Evolutionary conservation across 1,140 invertebrate species (phyloP).

Genomic region (Patella vulgata): DNA sequence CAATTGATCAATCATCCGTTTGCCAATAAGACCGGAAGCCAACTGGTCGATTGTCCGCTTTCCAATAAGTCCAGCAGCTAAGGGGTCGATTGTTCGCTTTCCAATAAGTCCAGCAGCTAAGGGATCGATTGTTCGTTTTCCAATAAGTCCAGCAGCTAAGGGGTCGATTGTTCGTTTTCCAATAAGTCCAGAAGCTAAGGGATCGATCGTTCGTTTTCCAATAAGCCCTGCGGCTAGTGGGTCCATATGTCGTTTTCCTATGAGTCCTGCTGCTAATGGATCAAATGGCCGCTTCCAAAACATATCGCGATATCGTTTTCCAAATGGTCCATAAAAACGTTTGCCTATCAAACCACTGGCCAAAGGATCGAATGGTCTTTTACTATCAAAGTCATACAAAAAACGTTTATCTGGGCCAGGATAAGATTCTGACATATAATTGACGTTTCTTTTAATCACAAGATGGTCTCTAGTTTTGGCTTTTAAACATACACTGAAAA

Average conservation of each 20-base stretch:
- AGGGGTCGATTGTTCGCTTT: constrained; percentile 26
- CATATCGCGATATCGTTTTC: constrained; percentile 18
- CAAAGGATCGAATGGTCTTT: constrained; percentile 29
- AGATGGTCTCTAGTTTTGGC: too few species aligned
- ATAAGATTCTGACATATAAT: too few species aligned
- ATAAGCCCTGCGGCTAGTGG: constrained; percentile 39
- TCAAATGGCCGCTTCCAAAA: constrained; percentile 29
- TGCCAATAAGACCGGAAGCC: constrained; percentile 41
- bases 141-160: constrained; percentile 38
- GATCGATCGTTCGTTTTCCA: constrained; percentile 24
- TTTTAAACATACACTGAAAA: too few species aligned
- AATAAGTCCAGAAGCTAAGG: not conserved
- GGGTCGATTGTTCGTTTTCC: constrained; percentile 15
- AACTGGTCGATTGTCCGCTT: constrained; percentile 31
- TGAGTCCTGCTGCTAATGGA: constrained; percentile 36
- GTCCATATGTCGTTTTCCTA: constrained; percentile 42
- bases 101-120: constrained; percentile 36
- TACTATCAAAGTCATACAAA: constrained; percentile 4
- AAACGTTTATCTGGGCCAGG: too few species aligned
- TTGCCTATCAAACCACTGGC: constrained; percentile 32
- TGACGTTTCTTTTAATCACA: too few species aligned
- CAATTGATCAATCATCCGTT: constrained; percentile 34
- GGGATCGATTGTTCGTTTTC: constrained; percentile 31
- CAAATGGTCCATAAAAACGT: constrained; percentile 17
- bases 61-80: constrained; percentile 32